Conservation (phyloP, 1,140 invertebrate genomes). For the Sminthurides bifidus region DNA sequence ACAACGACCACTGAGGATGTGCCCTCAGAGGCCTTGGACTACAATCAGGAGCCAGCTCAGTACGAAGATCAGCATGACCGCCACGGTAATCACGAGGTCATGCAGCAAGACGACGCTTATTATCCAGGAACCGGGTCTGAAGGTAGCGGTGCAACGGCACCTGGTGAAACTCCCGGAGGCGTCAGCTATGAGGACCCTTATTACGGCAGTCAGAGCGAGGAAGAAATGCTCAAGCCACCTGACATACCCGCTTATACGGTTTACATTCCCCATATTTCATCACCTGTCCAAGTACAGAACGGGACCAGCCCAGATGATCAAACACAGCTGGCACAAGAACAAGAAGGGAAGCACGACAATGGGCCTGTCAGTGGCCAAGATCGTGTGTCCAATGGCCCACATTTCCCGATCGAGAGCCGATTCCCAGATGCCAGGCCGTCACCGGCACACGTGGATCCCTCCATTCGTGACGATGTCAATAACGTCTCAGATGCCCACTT, state of each 20-base stretch:
- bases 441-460: background rate
- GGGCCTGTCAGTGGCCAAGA: background rate
- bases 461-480: background rate
- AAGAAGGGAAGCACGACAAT: background rate
- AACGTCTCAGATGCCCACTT: background rate
- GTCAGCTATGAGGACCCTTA: too few species aligned
- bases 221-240: slow-evolving; percentile 9
- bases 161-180: background rate
- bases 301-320: background rate
- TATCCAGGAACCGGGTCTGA: too few species aligned
- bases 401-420: background rate
- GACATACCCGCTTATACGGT: slow-evolving; percentile 26
- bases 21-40: too few species aligned
- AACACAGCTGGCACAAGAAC: background rate
- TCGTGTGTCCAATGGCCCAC: background rate
- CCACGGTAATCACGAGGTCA: too few species aligned
- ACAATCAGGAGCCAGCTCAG: too few species aligned
- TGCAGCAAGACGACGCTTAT: too few species aligned
- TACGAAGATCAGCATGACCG: too few species aligned
- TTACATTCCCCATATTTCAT: slow-evolving; percentile 24
- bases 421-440: background rate
- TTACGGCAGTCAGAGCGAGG: background rate
- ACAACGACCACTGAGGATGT: background rate
- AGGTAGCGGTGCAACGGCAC: background rate
- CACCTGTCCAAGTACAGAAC: background rate